Base-by-base conservation (phyloP, 2,797 vertebrate genomes). In the Erpetoichthys calabaricus region DNA sequence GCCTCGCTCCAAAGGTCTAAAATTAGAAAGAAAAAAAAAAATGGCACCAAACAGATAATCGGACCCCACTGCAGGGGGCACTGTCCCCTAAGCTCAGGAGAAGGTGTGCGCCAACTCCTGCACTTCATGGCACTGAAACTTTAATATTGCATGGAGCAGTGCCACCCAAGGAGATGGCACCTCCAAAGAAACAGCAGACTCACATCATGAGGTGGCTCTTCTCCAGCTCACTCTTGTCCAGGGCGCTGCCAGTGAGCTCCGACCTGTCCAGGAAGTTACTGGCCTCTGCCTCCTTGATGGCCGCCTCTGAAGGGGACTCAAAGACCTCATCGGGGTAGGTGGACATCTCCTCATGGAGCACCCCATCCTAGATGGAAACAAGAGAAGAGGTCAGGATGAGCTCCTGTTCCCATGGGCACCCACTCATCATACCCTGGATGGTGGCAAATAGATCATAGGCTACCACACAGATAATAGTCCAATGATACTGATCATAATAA, bases 261-360 rank as follows among this genome's bases (percentile, higher is more conserved):
- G 80, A 67, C 69, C 91, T 89, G 43, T 91, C 89, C 0, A 65
- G 70, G 53, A 73, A 67, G 53, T 78, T 79, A 62, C 81, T 68
- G 44, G 73, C 58, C 58, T 85, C 86, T 3, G 75, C 70, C 50
- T 91, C 96, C 68, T 88, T 90, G 69, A 92, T 78, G 1, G 86
- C 85, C 0, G 91, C 90, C 74, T 94, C 91, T 0, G 94, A 97
- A 0, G 87, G 85, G 0, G 93, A 91, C 73, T 99, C 96, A 0
- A 99, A 99, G 58, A 99, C 96, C 55, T 99, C 94, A 1, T 99
- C 96, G 0, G 88, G 90, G 3, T 89, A 98, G 3, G 85, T 95
- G 56, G 93, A 99, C 75, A 92, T 63, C 71, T 99, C 95, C 59
- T 97, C 94, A 0, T 87, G 91, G 74, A 93, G 86, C 70, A 89